Conservation (phyloP, 2,797 vertebrate genomes). For the Myripristis murdjan region DNA sequence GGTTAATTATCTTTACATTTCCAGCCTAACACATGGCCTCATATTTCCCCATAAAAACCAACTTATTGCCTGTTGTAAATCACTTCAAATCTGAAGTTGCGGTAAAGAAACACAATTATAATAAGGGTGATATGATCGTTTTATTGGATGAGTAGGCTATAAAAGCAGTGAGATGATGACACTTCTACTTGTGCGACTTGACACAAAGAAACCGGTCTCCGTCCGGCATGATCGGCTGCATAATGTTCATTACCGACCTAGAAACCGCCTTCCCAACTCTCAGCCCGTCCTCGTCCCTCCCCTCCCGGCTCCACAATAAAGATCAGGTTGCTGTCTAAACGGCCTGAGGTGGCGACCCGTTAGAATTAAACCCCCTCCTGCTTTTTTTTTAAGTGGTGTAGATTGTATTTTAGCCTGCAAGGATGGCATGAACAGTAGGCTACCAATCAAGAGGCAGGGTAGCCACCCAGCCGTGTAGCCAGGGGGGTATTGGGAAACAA, state of each 20-base stretch:
- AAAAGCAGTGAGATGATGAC: conserved; percentile 48
- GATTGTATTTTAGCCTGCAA: conserved; percentile 19
- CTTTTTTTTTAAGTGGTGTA: too few relatives aligned
- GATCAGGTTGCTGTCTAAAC: background rate
- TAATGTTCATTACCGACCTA: conserved; percentile 53
- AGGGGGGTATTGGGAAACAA: conserved; percentile 44
- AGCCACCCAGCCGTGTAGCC: conserved; percentile 53
- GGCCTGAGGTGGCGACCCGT: background rate
- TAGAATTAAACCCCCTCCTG: background rate
- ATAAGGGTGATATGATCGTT: background rate
- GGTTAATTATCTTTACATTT: background rate
- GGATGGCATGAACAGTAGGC: conserved; percentile 38
- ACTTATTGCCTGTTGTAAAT: background rate
- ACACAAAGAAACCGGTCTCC: conserved; percentile 84
- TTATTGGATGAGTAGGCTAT: background rate
- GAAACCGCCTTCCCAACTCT: conserved; percentile 35
- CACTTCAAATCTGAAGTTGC: background rate
- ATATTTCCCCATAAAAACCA: background rate
- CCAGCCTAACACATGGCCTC: too few relatives aligned
- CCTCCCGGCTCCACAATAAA: conserved; percentile 7
- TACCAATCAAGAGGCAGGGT: conserved; percentile 20
- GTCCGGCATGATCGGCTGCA: conserved; percentile 53
- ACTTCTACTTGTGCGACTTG: conserved; percentile 72
- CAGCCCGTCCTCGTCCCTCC: conserved; percentile 19
- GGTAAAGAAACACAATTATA: background rate